These are phyloP conservation scores for Abrostola triplasia DNA, from an alignment of 2,888 invertebrate species.

Conservation along the genomic window DNA sequence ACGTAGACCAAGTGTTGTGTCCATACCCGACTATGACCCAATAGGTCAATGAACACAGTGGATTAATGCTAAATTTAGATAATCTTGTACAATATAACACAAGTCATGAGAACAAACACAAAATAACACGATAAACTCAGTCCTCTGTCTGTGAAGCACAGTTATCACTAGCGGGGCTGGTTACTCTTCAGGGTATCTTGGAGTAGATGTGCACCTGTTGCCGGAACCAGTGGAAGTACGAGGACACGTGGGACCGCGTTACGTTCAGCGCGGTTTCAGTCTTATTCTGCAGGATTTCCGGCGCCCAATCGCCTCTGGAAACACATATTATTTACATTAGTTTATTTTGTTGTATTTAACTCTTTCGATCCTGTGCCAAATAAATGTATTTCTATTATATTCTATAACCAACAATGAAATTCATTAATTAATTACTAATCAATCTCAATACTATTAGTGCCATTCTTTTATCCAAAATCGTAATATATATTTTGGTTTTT, in stretches of 20 bases:
- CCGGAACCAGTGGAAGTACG: conserved; percentile 93
- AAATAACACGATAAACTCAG: conserved; percentile 51
- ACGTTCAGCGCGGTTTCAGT: conserved; percentile 90
- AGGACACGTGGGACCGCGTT: conserved; percentile 90
- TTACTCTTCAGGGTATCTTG: conserved; percentile 89
- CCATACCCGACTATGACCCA: neutral
- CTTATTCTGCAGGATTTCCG: conserved; percentile 92
- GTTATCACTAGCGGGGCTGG: conserved; percentile 56
- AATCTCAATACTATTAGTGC: no score
- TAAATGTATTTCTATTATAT: neutral
- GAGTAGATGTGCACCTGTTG: conserved; percentile 93
- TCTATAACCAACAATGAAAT: no score
- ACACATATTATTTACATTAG: conserved; percentile 1
- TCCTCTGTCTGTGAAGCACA: conserved; percentile 66
- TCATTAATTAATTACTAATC: no score
- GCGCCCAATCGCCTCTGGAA: conserved; percentile 93
- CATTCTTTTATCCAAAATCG: no score
- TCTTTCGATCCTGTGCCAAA: neutral
- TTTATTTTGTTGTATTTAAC: conserved; percentile 2
- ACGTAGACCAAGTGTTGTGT: conserved; percentile 4
- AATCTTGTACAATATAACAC: conserved; percentile 9
- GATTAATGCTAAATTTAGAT: conserved; percentile 14
- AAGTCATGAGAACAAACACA: conserved; percentile 15
- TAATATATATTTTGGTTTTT: no score
- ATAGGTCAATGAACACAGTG: conserved; percentile 13